phyloP scores from a whole-genome alignment of 2,113 vertebrate species.

The Entomyzon cyanotis region DNA sequence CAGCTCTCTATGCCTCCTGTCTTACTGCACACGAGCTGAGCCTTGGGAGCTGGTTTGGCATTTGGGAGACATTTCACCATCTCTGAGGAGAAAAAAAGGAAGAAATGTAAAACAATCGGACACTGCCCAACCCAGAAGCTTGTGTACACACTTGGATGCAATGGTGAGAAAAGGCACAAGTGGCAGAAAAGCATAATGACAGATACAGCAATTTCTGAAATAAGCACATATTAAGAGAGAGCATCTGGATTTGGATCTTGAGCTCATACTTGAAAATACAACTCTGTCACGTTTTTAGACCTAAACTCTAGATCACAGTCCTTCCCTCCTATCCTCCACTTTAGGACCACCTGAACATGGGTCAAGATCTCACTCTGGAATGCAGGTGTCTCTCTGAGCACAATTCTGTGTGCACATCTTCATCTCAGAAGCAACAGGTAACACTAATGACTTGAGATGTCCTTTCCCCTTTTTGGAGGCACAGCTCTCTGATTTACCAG shows the following conservation, averaged over 20 bases:
- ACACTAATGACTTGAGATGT: neutral
- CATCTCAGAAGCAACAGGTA: neutral
- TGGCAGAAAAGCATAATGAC: neutral
- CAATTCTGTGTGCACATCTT: neutral
- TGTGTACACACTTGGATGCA: neutral
- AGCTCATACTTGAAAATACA: neutral
- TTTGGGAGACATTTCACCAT: slow-evolving; percentile 84
- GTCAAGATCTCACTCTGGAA: neutral
- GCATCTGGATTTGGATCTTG: neutral
- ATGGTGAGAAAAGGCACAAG: neutral
- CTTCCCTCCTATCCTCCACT: neutral
- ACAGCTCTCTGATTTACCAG: neutral
- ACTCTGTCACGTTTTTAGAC: neutral
- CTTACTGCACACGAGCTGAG: slow-evolving; percentile 87
- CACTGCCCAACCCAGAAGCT: neutral
- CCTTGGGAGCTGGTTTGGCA: slow-evolving; percentile 78
- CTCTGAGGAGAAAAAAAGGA: slow-evolving; percentile 77
- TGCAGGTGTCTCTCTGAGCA: neutral
- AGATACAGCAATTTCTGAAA: neutral
- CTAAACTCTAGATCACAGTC: neutral
- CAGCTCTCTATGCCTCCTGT: slow-evolving; percentile 86
- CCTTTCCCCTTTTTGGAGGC: neutral
- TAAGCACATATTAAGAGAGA: neutral
- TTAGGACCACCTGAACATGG: neutral
- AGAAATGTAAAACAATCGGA: neutral